phyloP scores from a whole-genome alignment of 2,888 invertebrate species.

The Cylindroiulus punctatus region DNA sequence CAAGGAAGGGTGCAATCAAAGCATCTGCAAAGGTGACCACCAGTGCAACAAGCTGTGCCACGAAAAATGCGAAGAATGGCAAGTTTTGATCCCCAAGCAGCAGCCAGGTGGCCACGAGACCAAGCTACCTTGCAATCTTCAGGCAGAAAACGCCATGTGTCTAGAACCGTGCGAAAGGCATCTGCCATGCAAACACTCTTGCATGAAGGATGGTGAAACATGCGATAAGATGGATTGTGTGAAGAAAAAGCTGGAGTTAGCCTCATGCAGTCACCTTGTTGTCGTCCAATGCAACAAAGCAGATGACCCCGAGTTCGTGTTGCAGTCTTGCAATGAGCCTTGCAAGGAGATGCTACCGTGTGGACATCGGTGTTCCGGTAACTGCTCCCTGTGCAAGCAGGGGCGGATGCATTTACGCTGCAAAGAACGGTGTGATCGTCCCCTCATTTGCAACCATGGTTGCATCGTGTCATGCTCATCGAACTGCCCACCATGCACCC shows the following conservation, averaged over 20 bases:
- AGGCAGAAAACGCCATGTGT: constrained; percentile 59
- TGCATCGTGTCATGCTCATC: constrained; percentile 64
- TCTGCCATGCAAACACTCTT: constrained; percentile 62
- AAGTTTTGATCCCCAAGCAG: constrained; percentile 58
- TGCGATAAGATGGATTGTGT: constrained; percentile 57
- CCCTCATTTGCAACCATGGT: constrained; percentile 65
- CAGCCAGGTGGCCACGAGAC: constrained; percentile 62
- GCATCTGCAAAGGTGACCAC: constrained; percentile 59
- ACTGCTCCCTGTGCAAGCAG: constrained; percentile 64
- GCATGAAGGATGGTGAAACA: constrained; percentile 56
- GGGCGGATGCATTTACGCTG: constrained; percentile 65
- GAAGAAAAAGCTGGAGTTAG: constrained; percentile 52
- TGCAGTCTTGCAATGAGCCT: constrained; percentile 60
- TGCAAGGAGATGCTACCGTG: constrained; percentile 62
- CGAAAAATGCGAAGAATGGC: constrained; percentile 63
- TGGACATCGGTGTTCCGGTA: constrained; percentile 63
- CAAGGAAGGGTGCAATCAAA: constrained; percentile 60
- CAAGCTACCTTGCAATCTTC: constrained; percentile 59
- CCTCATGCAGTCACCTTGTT: constrained; percentile 59
- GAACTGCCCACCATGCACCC: constrained; percentile 65
- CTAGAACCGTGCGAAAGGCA: constrained; percentile 61
- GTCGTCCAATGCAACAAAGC: constrained; percentile 51
- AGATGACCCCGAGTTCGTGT: not conserved
- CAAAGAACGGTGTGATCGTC: constrained; percentile 62
- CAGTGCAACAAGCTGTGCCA: constrained; percentile 61